Evolutionary conservation across 2,113 vertebrate species (phyloP).

Genomic region (Casuarius casuarius): DNA sequence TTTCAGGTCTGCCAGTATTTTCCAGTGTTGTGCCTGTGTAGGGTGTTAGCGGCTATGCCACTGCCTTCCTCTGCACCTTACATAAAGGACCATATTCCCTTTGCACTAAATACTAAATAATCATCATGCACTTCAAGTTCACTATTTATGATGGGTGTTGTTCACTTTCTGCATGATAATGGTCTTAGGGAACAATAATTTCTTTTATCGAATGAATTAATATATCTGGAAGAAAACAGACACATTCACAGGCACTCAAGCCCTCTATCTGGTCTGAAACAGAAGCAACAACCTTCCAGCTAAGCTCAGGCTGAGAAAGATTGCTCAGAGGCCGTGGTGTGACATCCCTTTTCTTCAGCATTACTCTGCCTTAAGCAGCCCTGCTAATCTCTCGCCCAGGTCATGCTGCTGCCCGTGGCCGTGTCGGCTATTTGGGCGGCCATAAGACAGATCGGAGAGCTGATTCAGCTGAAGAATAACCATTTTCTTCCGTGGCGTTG

Average conservation of each 20-base stretch:
- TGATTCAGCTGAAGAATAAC: background rate
- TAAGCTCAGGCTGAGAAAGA: background rate
- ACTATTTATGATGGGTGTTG: background rate
- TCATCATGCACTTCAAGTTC: background rate
- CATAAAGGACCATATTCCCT: background rate
- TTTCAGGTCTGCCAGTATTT: background rate
- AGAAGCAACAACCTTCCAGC: background rate
- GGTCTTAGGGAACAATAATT: background rate
- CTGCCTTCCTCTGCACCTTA: background rate
- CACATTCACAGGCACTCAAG: background rate
- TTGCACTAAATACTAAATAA: background rate
- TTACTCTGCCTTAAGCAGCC: background rate
- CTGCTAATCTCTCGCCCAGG: background rate
- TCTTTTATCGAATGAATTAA: background rate
- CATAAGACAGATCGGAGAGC: background rate
- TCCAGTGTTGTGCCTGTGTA: background rate
- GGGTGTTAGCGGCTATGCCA: background rate
- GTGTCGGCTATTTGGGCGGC: fast-evolving
- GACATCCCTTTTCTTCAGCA: background rate
- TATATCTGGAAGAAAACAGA: background rate
- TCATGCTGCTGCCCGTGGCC: fast-evolving
- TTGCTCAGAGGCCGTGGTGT: background rate
- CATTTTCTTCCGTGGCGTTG: background rate
- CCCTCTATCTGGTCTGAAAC: background rate
- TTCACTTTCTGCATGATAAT: background rate